A percentile compares a stretch with the other conserved stretches of the same genome.
Evolutionary conservation across 1,140 invertebrate species (phyloP).

Genomic region (Heliconius nattereri): DNA sequence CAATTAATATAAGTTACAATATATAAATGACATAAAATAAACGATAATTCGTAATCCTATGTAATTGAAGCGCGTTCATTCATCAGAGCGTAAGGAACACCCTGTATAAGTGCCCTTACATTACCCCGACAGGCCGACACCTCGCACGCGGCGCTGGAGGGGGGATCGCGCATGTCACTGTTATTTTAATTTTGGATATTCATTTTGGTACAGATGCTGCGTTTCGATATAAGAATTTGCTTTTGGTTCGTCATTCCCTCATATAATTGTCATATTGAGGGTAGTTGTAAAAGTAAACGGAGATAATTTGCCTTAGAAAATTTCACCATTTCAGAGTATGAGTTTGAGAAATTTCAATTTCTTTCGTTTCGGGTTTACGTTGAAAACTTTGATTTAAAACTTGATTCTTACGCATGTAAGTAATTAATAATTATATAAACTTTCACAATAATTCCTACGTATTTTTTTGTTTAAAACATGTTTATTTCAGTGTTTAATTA

Average conservation of each 20-base stretch:
- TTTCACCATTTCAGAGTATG: neutral
- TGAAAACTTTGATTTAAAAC: neutral
- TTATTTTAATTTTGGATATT: slow-evolving; percentile 12
- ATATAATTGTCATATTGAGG: neutral
- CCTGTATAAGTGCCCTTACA: slow-evolving; percentile 9
- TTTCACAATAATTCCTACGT: no score
- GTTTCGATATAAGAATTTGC: neutral
- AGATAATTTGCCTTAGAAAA: neutral
- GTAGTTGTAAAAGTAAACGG: slow-evolving; percentile 7
- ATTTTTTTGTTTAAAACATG: no score
- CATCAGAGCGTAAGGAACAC: slow-evolving; percentile 13
- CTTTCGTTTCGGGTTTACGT: neutral
- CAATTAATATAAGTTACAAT: neutral
- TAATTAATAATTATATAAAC: neutral
- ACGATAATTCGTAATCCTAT: neutral
- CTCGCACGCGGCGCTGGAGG: neutral
- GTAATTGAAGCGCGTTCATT: slow-evolving; percentile 9
- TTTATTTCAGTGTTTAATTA: no score
- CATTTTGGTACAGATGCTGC: slow-evolving; percentile 12
- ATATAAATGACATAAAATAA: neutral
- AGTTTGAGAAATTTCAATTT: neutral
- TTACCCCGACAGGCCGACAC: slow-evolving; percentile 7
- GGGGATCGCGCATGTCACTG: neutral
- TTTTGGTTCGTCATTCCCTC: neutral
- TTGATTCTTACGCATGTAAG: neutral